Conservation (phyloP, 2,113 vertebrate genomes). For the Cryptomyrus ogoouensis region DNA sequence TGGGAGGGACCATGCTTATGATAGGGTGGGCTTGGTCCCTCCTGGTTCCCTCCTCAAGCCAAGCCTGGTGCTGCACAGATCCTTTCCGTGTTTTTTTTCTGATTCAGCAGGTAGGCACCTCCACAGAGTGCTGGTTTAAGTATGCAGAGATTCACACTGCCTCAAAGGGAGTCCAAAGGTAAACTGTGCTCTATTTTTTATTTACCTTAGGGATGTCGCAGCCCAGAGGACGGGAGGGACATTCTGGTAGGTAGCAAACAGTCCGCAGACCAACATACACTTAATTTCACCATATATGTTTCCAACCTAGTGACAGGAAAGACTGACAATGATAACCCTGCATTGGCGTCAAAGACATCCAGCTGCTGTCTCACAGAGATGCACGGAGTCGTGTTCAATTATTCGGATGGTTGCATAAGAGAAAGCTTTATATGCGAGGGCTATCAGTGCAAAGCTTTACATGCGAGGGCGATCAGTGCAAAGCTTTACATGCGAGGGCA, state of each 20-base stretch:
- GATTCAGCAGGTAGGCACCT: neutral
- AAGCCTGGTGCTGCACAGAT: neutral
- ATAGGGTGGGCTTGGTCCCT: neutral
- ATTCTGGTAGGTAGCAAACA: neutral
- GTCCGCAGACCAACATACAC: neutral
- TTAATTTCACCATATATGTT: neutral
- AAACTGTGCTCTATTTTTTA: neutral
- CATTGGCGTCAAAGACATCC: neutral
- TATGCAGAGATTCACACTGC: neutral
- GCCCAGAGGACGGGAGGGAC: neutral
- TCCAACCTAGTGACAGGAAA: neutral
- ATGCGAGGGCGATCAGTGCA: no score
- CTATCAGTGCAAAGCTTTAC: no score
- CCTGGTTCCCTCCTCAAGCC: neutral
- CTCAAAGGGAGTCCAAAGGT: neutral
- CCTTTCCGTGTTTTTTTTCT: neutral
- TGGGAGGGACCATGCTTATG: neutral
- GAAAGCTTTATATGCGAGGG: neutral
- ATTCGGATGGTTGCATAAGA: neutral
- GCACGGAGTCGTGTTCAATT: neutral
- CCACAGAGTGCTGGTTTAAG: neutral
- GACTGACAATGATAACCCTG: neutral
- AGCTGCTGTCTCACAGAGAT: neutral
- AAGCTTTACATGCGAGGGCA: neutral
- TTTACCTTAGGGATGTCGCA: neutral